Conservation (phyloP, 2,797 vertebrate species). For the Leptodactylus fallax region DNA sequence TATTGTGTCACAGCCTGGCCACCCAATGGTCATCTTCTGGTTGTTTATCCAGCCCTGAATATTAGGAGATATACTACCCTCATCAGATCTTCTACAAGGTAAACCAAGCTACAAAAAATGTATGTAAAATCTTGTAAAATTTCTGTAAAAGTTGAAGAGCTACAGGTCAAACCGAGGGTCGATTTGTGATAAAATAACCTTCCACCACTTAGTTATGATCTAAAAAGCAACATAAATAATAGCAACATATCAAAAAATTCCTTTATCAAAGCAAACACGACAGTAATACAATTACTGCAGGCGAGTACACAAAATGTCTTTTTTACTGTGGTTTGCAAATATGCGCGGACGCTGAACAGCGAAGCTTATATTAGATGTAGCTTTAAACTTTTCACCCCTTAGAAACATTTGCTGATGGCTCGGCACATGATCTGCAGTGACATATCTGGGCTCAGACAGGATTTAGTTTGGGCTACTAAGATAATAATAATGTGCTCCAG, state of each 20-base stretch:
- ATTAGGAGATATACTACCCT: no score
- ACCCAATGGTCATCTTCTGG: no score
- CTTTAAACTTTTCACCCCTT: slow-evolving; percentile 45
- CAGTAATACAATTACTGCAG: background rate
- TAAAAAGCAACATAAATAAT: background rate
- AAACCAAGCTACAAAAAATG: no score
- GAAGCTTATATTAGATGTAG: slow-evolving; percentile 5
- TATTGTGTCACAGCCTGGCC: no score
- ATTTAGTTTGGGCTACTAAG: slow-evolving; percentile 20
- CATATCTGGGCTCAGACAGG: slow-evolving; percentile 17
- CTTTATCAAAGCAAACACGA: background rate
- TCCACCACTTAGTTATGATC: background rate
- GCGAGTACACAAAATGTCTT: slow-evolving; percentile 3
- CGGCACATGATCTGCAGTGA: slow-evolving; percentile 28
- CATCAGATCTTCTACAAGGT: no score
- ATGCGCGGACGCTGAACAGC: background rate
- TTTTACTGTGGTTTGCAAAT: slow-evolving; percentile 5
- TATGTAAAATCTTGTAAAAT: background rate
- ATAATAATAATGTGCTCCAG: slow-evolving; percentile 26
- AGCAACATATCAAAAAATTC: background rate
- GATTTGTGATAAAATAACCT: background rate
- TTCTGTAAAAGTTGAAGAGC: background rate
- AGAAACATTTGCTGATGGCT: slow-evolving; percentile 16
- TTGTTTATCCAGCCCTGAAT: no score
- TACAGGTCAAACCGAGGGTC: background rate